phyloP scores from a whole-genome alignment of 2,888 invertebrate species.

The Ametastegia equiseti region DNA sequence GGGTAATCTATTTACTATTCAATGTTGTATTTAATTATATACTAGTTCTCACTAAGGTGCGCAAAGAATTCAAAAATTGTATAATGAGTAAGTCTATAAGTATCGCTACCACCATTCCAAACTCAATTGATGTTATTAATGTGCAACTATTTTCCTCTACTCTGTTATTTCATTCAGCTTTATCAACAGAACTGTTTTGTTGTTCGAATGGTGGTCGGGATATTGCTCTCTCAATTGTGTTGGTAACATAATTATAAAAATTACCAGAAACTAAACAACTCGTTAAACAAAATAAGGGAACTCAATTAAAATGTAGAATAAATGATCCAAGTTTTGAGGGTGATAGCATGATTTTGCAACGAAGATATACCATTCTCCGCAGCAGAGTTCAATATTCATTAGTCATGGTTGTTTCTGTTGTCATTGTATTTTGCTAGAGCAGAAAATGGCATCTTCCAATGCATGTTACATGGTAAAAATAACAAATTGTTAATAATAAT shows the following conservation, averaged over 20 bases:
- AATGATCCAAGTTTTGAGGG: slow-evolving; percentile 14
- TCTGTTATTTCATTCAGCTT: not conserved
- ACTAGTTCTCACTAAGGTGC: slow-evolving; percentile 39
- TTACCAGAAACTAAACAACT: slow-evolving; percentile 43
- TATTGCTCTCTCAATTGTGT: slow-evolving; percentile 46
- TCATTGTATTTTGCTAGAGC: not conserved
- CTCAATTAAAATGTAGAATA: slow-evolving; percentile 12
- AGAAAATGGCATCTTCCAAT: slow-evolving; percentile 25
- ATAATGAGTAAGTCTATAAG: slow-evolving; percentile 25
- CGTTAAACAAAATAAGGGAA: slow-evolving; percentile 37
- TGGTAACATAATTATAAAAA: slow-evolving; percentile 16
- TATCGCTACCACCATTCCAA: slow-evolving; percentile 32
- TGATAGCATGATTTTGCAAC: slow-evolving; percentile 34
- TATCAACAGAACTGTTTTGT: not conserved
- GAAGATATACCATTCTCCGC: slow-evolving; percentile 31
- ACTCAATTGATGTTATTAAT: not conserved
- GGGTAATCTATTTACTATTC: slow-evolving; percentile 26
- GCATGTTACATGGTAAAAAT: not conserved
- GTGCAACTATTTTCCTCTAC: not conserved
- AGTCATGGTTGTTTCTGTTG: not conserved
- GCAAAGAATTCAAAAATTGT: slow-evolving; percentile 36
- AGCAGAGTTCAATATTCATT: not conserved
- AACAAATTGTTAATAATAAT: no score
- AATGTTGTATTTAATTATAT: slow-evolving; percentile 7
- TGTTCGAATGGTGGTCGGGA: slow-evolving; percentile 33